Evolutionary conservation across 2,888 invertebrate genomes (phyloP).

Genomic region (Griposia aprilina): DNA sequence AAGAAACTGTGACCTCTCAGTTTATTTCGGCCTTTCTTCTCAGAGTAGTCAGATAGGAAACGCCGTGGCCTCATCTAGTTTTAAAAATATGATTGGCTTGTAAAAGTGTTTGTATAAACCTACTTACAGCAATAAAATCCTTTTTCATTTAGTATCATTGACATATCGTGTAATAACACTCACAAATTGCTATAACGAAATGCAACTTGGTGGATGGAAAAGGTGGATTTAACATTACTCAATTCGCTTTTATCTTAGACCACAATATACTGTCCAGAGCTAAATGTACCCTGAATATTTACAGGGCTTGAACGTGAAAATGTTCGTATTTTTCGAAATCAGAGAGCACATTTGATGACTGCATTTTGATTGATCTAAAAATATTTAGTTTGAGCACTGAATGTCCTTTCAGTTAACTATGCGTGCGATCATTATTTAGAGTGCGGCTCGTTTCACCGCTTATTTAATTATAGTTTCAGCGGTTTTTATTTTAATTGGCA

Average conservation of each 20-base stretch:
- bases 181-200: background rate
- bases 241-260: constrained; percentile 30
- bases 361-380: constrained; percentile 61
- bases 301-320: constrained; percentile 61
- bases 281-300: constrained; percentile 67
- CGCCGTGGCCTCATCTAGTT: too few relatives aligned
- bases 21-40: too few relatives aligned
- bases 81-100: too few relatives aligned
- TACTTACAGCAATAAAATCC: too few relatives aligned
- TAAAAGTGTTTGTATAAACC: too few relatives aligned
- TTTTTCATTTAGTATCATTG: background rate
- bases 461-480: constrained; percentile 17
- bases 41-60: too few relatives aligned
- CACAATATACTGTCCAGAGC: constrained; percentile 48
- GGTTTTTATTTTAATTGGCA: constrained; percentile 1
- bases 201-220: background rate
- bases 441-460: background rate
- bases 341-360: constrained; percentile 42
- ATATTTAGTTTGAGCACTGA: constrained; percentile 56
- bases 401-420: constrained; percentile 23
- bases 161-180: background rate
- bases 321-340: constrained; percentile 61
- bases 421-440: background rate
- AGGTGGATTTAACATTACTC: background rate
- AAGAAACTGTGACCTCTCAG: too few relatives aligned